These are phyloP conservation scores for Pipistrellus kuhlii DNA, from an alignment of 2,797 vertebrate species.

Conservation along the genomic window DNA sequence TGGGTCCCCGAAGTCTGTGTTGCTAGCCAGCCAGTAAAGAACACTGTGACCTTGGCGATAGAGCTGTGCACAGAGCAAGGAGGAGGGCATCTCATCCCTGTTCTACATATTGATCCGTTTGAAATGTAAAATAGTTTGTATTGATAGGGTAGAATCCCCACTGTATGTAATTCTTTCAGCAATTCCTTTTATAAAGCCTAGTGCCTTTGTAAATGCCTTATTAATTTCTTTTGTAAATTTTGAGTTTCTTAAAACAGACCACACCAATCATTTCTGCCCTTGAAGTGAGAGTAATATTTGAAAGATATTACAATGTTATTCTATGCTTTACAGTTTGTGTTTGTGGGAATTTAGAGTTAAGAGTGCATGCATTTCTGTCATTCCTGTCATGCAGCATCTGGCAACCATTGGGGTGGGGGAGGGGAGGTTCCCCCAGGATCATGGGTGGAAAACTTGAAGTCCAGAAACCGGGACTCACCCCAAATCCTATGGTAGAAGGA, in stretches of 20 bases:
- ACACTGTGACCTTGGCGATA: fast-evolving
- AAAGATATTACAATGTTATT: neutral
- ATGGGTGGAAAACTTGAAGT: neutral
- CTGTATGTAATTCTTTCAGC: neutral
- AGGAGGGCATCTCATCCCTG: neutral
- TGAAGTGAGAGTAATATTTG: slow-evolving; percentile 14
- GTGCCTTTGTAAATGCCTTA: neutral
- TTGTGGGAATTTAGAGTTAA: neutral
- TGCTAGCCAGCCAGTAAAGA: neutral
- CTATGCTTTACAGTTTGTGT: neutral
- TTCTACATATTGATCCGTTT: neutral
- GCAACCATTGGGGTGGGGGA: neutral
- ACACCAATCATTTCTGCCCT: slow-evolving; percentile 2
- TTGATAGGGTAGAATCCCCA: neutral
- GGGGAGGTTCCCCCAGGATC: neutral
- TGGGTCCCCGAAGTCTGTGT: neutral
- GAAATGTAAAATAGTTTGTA: neutral
- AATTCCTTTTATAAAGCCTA: neutral
- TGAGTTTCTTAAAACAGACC: neutral
- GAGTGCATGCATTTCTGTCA: neutral
- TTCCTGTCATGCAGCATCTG: neutral
- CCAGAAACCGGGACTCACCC: neutral
- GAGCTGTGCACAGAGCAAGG: neutral
- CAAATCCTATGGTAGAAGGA: neutral
- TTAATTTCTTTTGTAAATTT: neutral